These are phyloP conservation scores for Spermophilus dauricus DNA, from an alignment of 2,113 vertebrate genomes.

Conservation along the genomic window DNA sequence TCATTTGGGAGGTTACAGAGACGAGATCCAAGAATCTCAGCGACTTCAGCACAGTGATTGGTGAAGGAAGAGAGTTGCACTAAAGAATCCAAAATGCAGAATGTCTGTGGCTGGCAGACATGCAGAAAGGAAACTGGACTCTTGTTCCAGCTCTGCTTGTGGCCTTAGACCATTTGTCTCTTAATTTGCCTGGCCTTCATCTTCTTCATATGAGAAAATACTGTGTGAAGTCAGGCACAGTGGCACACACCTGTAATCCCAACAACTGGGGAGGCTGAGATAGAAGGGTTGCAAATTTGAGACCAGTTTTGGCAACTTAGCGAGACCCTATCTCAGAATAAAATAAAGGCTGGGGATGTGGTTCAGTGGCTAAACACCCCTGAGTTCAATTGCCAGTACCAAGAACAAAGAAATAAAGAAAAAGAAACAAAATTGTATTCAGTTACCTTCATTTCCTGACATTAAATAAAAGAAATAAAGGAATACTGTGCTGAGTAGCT, in stretches of 20 bases:
- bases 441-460: too few species aligned
- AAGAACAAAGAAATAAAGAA: too few species aligned
- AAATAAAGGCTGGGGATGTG: too few species aligned
- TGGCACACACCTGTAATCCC: too few species aligned
- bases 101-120: neutral
- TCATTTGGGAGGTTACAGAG: neutral
- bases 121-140: neutral
- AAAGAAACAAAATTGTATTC: too few species aligned
- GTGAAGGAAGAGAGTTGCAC: neutral
- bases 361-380: too few species aligned
- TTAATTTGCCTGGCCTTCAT: neutral
- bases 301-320: too few species aligned
- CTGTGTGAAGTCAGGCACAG: neutral
- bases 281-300: too few species aligned
- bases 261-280: too few species aligned
- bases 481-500: neutral
- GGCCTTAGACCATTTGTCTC: neutral
- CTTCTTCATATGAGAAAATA: neutral
- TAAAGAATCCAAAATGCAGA: neutral
- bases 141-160: neutral
- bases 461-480: too few species aligned
- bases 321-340: too few species aligned
- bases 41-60: neutral
- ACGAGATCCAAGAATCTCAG: neutral
- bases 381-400: too few species aligned